Percentiles rank a stretch among this genome's conserved stretches.
Evolutionary conservation across 1,140 invertebrate species (phyloP).

Genomic region (Brachionus rotundiformis): DNA sequence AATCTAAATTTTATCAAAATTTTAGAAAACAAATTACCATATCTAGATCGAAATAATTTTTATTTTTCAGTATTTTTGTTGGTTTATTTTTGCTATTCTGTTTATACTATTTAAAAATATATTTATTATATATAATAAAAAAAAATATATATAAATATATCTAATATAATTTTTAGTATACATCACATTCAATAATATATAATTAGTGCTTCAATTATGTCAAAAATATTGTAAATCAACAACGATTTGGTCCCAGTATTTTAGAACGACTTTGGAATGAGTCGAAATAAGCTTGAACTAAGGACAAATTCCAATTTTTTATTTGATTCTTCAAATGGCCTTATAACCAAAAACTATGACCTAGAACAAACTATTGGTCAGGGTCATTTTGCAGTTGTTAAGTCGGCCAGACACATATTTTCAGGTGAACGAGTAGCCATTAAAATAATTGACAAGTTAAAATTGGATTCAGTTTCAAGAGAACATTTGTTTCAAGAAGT

Average conservation of each 20-base stretch:
- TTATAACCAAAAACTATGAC: conserved; percentile 71
- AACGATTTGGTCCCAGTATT: background rate
- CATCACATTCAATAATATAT: background rate
- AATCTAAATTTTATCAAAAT: no score
- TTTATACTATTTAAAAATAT: background rate
- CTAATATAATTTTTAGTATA: background rate
- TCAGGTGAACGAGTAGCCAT: conserved; percentile 93
- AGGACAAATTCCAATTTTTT: background rate
- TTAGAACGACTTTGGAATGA: background rate
- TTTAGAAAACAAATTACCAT: background rate
- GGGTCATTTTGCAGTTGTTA: conserved; percentile 98
- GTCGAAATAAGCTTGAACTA: background rate
- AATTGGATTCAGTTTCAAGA: conserved; percentile 92
- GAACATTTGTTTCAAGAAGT: conserved; percentile 93
- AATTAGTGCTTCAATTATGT: background rate
- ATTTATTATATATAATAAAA: background rate
- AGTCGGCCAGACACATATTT: conserved; percentile 95
- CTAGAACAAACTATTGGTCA: conserved; percentile 79
- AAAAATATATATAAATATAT: background rate
- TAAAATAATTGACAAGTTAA: conserved; percentile 82
- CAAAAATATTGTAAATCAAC: background rate
- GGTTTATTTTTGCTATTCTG: background rate
- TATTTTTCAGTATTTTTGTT: background rate
- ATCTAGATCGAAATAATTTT: conserved; percentile 2
- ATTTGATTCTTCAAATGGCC: background rate